Evolutionary conservation across 2,797 vertebrate genomes (phyloP).

Genomic region (Phoebastria nigripes): DNA sequence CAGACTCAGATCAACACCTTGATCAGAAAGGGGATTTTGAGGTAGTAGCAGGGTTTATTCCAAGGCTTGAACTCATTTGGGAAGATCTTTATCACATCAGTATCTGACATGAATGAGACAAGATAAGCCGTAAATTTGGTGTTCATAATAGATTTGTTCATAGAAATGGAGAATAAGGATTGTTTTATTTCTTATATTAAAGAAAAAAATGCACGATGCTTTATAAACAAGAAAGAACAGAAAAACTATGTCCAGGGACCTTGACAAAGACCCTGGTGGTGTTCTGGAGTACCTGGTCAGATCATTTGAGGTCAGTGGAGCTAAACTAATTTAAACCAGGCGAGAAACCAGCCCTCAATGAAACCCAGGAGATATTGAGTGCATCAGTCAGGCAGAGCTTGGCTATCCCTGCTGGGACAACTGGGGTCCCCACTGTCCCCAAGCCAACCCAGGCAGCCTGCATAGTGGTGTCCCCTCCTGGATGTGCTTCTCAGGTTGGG

Average conservation of each 20-base stretch:
- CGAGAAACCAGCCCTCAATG: neutral
- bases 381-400: neutral
- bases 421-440: rapidly evolving
- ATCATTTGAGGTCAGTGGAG: neutral
- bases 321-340: neutral
- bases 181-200: neutral
- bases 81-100: neutral
- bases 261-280: neutral
- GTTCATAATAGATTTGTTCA: neutral
- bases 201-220: neutral
- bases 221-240: neutral
- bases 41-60: neutral
- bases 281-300: neutral
- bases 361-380: neutral
- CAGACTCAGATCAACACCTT: neutral
- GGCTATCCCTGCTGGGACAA: neutral
- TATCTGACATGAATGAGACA: neutral
- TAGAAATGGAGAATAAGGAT: neutral
- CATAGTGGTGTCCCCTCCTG: neutral
- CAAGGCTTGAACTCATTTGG: neutral
- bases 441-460: neutral
- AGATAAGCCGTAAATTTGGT: neutral
- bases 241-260: neutral
- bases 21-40: neutral
- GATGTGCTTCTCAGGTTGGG: neutral